Evolutionary conservation across 2,113 vertebrate species (phyloP).

Genomic region (Sylvia atricapilla): DNA sequence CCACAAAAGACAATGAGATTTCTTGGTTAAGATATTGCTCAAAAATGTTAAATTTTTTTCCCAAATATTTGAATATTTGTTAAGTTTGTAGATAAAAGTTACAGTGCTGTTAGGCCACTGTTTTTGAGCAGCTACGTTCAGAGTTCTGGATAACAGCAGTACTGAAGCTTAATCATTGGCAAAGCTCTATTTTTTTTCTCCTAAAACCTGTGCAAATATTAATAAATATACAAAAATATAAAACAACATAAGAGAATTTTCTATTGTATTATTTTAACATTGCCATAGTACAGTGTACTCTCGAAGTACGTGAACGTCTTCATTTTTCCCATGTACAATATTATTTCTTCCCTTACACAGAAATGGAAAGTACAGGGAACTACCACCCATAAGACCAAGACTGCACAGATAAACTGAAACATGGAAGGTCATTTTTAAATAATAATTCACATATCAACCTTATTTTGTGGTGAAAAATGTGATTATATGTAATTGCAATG

Average conservation of each 20-base stretch:
- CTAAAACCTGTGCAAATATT: neutral
- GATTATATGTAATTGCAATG: neutral
- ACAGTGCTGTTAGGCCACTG: neutral
- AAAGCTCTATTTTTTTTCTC: fast-evolving
- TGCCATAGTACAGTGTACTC: neutral
- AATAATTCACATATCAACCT: neutral
- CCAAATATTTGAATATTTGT: neutral
- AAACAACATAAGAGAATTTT: neutral
- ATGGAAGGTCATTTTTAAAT: neutral
- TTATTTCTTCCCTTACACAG: neutral
- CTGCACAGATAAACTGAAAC: neutral
- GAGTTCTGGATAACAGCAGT: neutral
- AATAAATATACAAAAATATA: neutral
- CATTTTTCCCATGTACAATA: neutral
- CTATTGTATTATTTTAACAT: neutral
- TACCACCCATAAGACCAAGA: neutral
- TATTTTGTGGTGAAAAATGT: neutral
- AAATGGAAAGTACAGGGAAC: neutral
- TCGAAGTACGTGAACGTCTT: neutral
- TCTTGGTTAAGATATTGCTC: neutral
- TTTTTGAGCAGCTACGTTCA: neutral
- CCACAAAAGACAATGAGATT: neutral
- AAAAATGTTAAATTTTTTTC: neutral
- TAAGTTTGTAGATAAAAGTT: neutral
- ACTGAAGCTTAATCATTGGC: neutral